phyloP scores from a whole-genome alignment of 2,888 invertebrate species.

The Cremastinae sp. region DNA sequence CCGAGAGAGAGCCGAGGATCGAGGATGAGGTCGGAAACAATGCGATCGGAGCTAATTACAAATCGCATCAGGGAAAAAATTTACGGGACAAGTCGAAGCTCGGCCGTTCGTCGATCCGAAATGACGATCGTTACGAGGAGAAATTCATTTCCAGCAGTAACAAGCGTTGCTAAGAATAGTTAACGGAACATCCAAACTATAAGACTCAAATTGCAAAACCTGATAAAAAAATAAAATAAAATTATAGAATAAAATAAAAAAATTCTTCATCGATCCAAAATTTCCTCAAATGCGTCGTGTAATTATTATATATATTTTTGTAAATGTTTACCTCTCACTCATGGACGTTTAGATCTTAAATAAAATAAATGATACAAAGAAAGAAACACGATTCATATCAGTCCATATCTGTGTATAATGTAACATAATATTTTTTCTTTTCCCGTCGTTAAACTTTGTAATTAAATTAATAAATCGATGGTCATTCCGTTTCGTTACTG shows the following conservation, averaged over 20 bases:
- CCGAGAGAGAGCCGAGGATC: constrained; percentile 27
- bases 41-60: constrained; percentile 39
- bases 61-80: constrained; percentile 38
- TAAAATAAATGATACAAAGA: background rate
- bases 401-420: constrained; percentile 24
- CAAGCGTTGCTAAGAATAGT: constrained; percentile 30
- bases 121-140: constrained; percentile 42
- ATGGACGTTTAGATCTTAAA: constrained; percentile 24
- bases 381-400: constrained; percentile 17
- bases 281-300: constrained; percentile 64
- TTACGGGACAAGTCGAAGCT: constrained; percentile 22
- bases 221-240: constrained; percentile 11
- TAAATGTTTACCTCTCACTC: constrained; percentile 67
- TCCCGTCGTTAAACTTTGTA: constrained; percentile 50
- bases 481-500: constrained; percentile 57
- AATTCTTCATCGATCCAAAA: constrained; percentile 17
- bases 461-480: constrained; percentile 29
- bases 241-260: background rate
- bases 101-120: constrained; percentile 3
- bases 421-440: constrained; percentile 32
- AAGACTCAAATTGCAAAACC: constrained; percentile 32
- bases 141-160: constrained; percentile 23
- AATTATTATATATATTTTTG: constrained; percentile 74
- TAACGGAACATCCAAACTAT: constrained; percentile 4
- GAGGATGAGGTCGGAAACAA: constrained; percentile 23